Conservation (phyloP, 2,113 vertebrate species). For the Pitta sordida region DNA sequence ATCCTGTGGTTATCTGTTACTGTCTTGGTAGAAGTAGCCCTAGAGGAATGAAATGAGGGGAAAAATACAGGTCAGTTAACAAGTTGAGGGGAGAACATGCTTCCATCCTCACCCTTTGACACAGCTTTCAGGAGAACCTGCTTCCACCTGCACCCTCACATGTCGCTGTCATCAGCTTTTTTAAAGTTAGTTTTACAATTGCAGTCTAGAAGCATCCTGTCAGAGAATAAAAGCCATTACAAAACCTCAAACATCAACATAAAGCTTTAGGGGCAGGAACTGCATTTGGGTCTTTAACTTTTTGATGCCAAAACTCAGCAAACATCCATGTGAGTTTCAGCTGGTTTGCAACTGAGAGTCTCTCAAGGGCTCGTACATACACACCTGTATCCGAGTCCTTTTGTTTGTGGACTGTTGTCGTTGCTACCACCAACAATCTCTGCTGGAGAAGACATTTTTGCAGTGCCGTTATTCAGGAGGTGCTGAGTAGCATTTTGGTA, state of each 20-base stretch:
- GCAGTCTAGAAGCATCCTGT: neutral
- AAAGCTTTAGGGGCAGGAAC: neutral
- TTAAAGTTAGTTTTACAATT: neutral
- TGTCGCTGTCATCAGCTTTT: neutral
- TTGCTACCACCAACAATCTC: neutral
- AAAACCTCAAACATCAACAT: neutral
- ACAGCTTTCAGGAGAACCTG: neutral
- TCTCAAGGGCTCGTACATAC: neutral
- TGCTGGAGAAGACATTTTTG: neutral
- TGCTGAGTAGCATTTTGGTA: neutral
- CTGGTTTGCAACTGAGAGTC: neutral
- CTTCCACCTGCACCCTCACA: neutral
- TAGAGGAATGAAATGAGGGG: neutral
- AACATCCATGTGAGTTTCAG: neutral
- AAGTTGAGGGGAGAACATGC: fast-evolving
- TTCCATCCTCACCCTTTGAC: neutral
- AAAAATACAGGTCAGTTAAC: neutral
- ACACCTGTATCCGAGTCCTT: neutral
- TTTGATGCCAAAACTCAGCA: neutral
- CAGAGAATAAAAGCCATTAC: neutral
- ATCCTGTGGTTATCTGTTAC: neutral
- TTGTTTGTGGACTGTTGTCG: neutral
- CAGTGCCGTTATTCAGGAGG: neutral
- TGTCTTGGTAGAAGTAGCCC: neutral
- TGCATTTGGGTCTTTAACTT: neutral